Conservation (phyloP, 2,113 vertebrate genomes). For the Brachypteracias leptosomus region DNA sequence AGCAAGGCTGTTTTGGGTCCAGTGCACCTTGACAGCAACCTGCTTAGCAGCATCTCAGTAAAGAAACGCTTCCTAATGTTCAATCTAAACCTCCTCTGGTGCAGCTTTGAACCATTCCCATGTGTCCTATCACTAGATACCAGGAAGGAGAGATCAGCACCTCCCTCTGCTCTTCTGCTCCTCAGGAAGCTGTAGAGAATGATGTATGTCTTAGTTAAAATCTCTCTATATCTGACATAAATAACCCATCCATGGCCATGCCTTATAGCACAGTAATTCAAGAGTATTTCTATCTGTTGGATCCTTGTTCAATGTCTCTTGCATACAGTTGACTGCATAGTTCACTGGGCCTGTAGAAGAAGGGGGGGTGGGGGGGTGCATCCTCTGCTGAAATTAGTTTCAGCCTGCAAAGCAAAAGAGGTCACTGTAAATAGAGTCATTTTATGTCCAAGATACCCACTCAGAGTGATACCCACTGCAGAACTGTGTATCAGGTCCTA, state of each 20-base stretch:
- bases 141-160: neutral
- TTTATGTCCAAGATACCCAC: neutral
- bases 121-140: fast-evolving
- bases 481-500: neutral
- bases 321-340: neutral
- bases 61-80: neutral
- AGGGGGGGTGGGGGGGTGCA: fast-evolving
- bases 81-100: neutral
- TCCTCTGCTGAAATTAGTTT: neutral
- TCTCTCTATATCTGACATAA: neutral
- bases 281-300: neutral
- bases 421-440: neutral
- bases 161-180: neutral
- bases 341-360: neutral
- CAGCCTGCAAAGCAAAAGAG: neutral
- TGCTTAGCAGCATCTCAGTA: neutral
- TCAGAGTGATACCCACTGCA: neutral
- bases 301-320: neutral
- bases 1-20: neutral
- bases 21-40: neutral
- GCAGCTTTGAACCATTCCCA: neutral
- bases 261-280: neutral
- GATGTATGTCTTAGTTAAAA: neutral
- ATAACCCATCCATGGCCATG: neutral
- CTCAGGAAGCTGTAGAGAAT: neutral